Base-by-base conservation (phyloP, 2,797 vertebrate species). In the Sphaeramia orbicularis region DNA sequence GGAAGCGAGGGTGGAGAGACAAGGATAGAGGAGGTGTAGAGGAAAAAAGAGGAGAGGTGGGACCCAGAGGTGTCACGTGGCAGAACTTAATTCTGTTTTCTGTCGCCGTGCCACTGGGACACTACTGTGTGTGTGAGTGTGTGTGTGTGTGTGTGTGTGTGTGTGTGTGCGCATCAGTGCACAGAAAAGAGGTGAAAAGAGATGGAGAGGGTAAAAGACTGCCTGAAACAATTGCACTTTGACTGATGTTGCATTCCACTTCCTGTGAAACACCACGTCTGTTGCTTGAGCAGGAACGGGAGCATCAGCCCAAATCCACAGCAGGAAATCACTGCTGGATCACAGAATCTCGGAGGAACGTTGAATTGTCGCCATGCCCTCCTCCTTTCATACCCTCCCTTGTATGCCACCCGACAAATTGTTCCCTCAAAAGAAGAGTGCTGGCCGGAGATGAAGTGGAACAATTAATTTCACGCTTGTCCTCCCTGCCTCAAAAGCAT, bases 381-480 rank as follows among this genome's bases (percentile, higher is more conserved):
- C 78, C 85, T 80, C 75, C 81, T 78, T 74, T 85, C 65, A 81
- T 80, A 83, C 78, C 58, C 57, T 85, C 83, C 78, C 45, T 65
- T 66, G 83, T 91, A 92, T 87, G 87, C 63, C 80, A 89, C 49
- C 89, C 92, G 91, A 95, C 93, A 96, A 96, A 96, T 95, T 94
- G 94, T 93, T 93, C 94, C 92, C 91, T 94, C 91, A 94, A 95
- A 96, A 95, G 94, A 95, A 93, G 93, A 95, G 94, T 81, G 86
- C 91, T 89, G 93, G 91, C 90, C 89, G 93, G 94, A 97, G 95
- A 96, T 94, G 95, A 95, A 96, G 95, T 96, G 96, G 95, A 98
- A 97, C 96, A 96, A 97, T 97, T 97, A 93, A 98, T 99, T 97
- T 97, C 96, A 96, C 94, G 96, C 95, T 94, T 97, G 96, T 97